Evolutionary conservation across 53 echinoderm and acorn worm species (phyloP), one percentile per base, ranked within the genome.

Genomic region (Zoroaster sp.): DNA sequence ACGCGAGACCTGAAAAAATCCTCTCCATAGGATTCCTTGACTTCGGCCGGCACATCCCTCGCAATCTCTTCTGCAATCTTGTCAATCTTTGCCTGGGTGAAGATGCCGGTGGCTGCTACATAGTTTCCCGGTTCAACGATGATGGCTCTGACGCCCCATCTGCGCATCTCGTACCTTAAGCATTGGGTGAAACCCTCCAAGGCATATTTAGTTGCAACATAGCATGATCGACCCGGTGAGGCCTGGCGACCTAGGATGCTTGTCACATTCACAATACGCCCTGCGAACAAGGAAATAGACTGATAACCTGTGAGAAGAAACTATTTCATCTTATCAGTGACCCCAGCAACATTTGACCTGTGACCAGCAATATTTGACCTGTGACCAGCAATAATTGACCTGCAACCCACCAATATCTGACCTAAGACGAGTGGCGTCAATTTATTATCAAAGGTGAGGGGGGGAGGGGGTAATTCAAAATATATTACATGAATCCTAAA

Each of bases 61-160:
- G 86, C 99, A 96, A 99, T 70, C 94, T 85, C 75, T 91, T 88
- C 88, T 4, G 90, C 88, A 21, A 94, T 92, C 2, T 78, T 74
- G 33, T 94, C 72, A 45, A 99, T 94, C 78, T 69, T 90, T 38
- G 91, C 96, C 25, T 91, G 83, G 46, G 94, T 99, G 81, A 92
- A 99, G 73, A 99, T 91, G 37, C 94, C 94, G n/a, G 99, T 99
- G 23, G 99, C 96, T 5, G 94, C 96, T 68, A 99, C 80, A 88
- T 93, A 99, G 76, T 99, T 99, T 11, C 99, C 99, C 35, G 99
- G 99, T 73, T 99, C 99, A 11, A 99, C 74, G 46, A 99, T 96
- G 86, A 87, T 89, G 69, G 94, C 98, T 11, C 73, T 87, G 0
- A 97, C 93, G 25, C 97, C 97, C 79, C 91, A 95, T 44, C 87